Base-by-base conservation (phyloP, 2,888 invertebrate species). In the Tinea pellionella region DNA sequence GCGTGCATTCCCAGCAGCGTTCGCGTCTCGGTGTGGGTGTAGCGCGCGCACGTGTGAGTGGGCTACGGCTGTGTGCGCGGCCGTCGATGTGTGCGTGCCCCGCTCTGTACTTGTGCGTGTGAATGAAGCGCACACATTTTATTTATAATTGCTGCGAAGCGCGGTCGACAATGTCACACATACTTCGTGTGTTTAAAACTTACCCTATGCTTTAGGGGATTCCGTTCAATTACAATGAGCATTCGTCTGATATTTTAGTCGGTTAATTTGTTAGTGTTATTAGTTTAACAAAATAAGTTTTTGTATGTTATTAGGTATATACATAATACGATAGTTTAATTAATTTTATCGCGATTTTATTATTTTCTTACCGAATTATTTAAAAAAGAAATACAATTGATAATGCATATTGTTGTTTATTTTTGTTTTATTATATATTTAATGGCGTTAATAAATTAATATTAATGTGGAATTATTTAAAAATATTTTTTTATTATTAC, bases 51-150 rank as follows among this genome's bases (percentile, higher is more conserved):
- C 62, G 64, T 64, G 65, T 58, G 63, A 64, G 82, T 81, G 83
- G 77, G 83, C 84, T 78, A 77, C 58, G 30, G 18, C 29, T 24
- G 61, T 58, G 43, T 29, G 24, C 47, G 61, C 59, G 59, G 43
- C 18, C 65, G 65, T 62, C 64, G 66, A 11, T 53, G 62, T 83
- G 82, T 83, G 86, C 84, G 86, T 86, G 86, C 24, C 73, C 58
- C 58, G 61, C 73, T 24, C 80, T 82, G 79, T 80, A 77, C 77
- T 76, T 84, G 85, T 83, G 82, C 84, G 86, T 84, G 86, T 86
- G 86, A 87, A 86, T 87, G 80, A 83, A 73, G 78, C 86, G 80
- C 82, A 85, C 85, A 86, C 86, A 85, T 85, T 85, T 86, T 73
- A 72, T 72, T 74, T 86, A 85, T 85, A 86, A 86, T 87, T 85